Evolutionary conservation across 2,888 invertebrate species (phyloP), one percentile per base, ranked within the genome.

Genomic region (Antheraea yamamai): DNA sequence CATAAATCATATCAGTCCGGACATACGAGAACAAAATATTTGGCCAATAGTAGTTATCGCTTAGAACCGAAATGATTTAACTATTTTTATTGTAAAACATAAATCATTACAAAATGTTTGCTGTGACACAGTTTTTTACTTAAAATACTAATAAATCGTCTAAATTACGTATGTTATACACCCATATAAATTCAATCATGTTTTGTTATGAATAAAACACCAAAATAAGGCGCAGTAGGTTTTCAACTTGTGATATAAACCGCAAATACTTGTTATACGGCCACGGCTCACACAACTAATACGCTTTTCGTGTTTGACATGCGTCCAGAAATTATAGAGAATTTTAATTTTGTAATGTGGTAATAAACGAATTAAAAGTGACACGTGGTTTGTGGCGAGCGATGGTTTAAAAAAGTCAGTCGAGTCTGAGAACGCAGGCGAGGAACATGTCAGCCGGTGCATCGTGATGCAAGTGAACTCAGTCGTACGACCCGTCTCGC

Each of bases 391-490:
- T 61, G 23, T 23, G 23, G 16, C 4, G 12, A 14, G 12, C 26
- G 64, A 64, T 16, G 64, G 30, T 64, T 66, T 0, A 23, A 66
- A 30, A 26, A 66, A 61, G 64, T 14, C 64, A 16, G 64, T 66
- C 16, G 64, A 26, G 26, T 66, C 64, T 66, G 14, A 30, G 64
- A 70, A 70, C 70, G 70, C 23, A 70, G n/a, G 35, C 12, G 20
- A 39, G n/a, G n/a, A 72, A 73, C 82, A 82, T 83, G 81, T 82
- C 84, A 83, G 77, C 79, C 64, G 79, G 82, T 86, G 88, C 86
- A 89, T 83, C 84, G 82, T 84, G 83, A 90, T 92, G 91, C 91
- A 93, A 93, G 92, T 91, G 89, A 91, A 92, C 89, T 91, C 78
- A 74, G 79, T 80, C 82, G 81, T 85, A 85, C 83, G 81, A 84